Base-by-base conservation (phyloP, 2,797 vertebrate genomes). In the Cuculus canorus region DNA sequence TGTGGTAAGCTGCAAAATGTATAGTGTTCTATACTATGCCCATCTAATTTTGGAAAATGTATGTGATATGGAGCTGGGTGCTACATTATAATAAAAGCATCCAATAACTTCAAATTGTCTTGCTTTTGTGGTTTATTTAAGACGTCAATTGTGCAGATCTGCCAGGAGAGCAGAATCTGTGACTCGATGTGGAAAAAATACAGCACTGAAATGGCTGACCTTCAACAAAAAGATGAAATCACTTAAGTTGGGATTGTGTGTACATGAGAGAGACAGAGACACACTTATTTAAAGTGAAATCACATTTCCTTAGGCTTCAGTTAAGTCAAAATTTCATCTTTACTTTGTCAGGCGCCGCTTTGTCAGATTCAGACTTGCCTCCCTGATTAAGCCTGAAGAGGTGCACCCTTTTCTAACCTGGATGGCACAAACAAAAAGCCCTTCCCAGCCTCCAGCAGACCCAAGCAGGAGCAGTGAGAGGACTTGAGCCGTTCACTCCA, bases 31-130 rank as follows among this genome's bases (percentile, higher is more conserved):
- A 94, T 93, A 89, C 90, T 94, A 65, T 96, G 85, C 88, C 95
- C 95, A 76, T 96, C 85, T 86, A 96, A 92, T 86, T 95, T 96
- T 97, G 94, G 92, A 95, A 96, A 94, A 96, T 90, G 70, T 97
- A 97, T 77, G 72, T 86, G 96, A 95, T 97, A 96, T 72, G 86
- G 96, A 97, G 90, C 92, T 93, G 91, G 96, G 96, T 97, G 94
- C 92, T 96, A 63, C 86, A 66, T 94, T 93, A 95, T 97, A 97
- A 98, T 96, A 98, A 98, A 98, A 97, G 96, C 1, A 1, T 97
- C 89, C 95, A 82, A 60, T 96, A 93, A 96, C 59, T 86, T 94
- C 61, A 89, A 28, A n/a, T 82, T 84, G 61, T 82, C 73, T 93
- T 88, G 64, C 65, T 87, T 90, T 88, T 82, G 56, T 83, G 77